These are phyloP conservation scores for Heliconius aoede DNA, from an alignment of 2,888 invertebrate species.

Conservation along the genomic window DNA sequence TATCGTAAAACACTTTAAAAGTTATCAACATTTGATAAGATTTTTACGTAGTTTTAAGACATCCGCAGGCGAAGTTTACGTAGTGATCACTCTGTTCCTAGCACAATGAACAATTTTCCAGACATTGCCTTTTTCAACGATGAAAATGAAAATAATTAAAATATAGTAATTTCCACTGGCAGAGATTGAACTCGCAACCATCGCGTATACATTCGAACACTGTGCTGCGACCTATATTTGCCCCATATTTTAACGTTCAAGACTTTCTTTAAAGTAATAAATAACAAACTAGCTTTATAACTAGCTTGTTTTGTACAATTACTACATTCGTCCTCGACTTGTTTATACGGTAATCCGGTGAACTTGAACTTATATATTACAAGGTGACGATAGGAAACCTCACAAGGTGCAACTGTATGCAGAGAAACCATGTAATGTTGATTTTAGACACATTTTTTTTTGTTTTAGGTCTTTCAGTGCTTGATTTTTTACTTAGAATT, in stretches of 20 bases:
- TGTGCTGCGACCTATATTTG: too few species aligned
- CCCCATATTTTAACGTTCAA: too few species aligned
- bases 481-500: neutral
- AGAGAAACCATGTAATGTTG: slow-evolving; percentile 6
- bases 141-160: too few species aligned
- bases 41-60: too few species aligned
- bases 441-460: neutral
- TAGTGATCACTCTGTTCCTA: too few species aligned
- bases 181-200: too few species aligned
- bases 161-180: too few species aligned
- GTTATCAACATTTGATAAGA: neutral
- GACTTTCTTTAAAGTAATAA: too few species aligned
- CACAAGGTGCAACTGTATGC: neutral
- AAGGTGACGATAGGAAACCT: slow-evolving; percentile 15
- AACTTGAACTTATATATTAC: slow-evolving; percentile 23
- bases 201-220: too few species aligned
- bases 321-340: neutral
- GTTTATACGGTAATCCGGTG: slow-evolving; percentile 21
- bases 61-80: too few species aligned
- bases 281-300: neutral
- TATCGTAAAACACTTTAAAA: neutral
- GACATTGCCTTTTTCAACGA: too few species aligned
- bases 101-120: too few species aligned
- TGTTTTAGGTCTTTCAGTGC: neutral
- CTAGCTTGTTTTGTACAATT: neutral